phyloP scores from a whole-genome alignment of 92 coral and sea anemone genomes.

The Meandrina meandrites region DNA sequence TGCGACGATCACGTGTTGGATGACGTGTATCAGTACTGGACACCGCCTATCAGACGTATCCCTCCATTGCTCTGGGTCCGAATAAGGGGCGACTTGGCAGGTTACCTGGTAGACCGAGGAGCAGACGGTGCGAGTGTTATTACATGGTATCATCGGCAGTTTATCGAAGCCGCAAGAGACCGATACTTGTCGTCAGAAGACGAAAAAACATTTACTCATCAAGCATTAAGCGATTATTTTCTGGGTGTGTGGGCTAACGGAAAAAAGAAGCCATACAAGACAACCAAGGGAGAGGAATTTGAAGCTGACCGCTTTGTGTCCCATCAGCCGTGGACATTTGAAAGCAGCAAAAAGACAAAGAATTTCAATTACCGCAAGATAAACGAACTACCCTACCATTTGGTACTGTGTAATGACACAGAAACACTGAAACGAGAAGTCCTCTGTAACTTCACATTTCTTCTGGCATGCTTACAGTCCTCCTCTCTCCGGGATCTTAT shows the following conservation, averaged over 20 bases:
- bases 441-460: conserved; percentile 67
- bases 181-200: conserved; percentile 58
- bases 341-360: conserved; percentile 43
- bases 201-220: conserved; percentile 49
- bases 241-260: conserved; percentile 72
- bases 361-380: conserved; percentile 70
- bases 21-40: conserved; percentile 80
- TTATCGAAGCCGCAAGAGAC: conserved; percentile 77
- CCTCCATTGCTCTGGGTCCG: conserved; percentile 77
- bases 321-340: conserved; percentile 71
- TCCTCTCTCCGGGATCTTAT: conserved; percentile 71
- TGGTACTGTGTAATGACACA: conserved; percentile 50
- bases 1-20: conserved; percentile 73
- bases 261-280: conserved; percentile 61
- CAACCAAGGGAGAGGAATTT: conserved; percentile 39
- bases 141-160: conserved; percentile 86
- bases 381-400: conserved; percentile 71
- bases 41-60: conserved; percentile 71
- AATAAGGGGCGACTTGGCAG: conserved; percentile 62
- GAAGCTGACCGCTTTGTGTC: conserved; percentile 80
- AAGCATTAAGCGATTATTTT: conserved; percentile 61
- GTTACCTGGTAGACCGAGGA: conserved; percentile 77
- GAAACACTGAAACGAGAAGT: conserved; percentile 70
- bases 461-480: conserved; percentile 57
- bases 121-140: conserved; percentile 78